Percentiles rank a stretch among this genome's conserved stretches.
These are phyloP conservation scores for Pomacea maculata DNA, from an alignment of 1,140 invertebrate species.

Conservation along the genomic window DNA sequence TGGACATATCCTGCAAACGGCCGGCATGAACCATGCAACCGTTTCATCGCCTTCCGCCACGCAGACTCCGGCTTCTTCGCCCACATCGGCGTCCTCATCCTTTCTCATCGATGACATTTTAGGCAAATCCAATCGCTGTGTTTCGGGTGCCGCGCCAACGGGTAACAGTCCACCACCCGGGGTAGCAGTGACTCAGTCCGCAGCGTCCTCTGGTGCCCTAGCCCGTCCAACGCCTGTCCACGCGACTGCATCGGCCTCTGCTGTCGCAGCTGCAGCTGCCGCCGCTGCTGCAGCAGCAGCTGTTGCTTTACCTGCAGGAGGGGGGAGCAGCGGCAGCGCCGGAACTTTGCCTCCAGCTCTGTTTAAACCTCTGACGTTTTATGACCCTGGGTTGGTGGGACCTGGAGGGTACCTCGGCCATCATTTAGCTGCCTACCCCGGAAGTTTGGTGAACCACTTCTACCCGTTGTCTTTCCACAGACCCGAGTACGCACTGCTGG, in stretches of 20 bases:
- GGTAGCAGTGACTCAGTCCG: background rate
- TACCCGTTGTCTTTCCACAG: conserved; percentile 15
- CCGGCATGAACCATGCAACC: background rate
- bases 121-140: background rate
- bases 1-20: background rate
- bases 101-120: conserved; percentile 23
- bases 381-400: conserved; percentile 8
- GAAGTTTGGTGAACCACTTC: background rate
- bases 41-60: background rate
- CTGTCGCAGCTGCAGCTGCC: conserved; percentile 7
- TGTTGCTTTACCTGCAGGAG: background rate
- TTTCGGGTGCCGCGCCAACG: background rate
- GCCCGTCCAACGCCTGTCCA: conserved; percentile 18
- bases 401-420: conserved; percentile 16
- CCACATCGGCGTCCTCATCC: conserved; percentile 6
- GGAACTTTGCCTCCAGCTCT: conserved; percentile 3
- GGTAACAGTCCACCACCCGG: background rate
- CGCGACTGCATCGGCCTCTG: background rate
- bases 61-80: background rate
- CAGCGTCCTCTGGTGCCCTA: background rate
- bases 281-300: conserved; percentile 20
- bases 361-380: conserved; percentile 21
- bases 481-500: conserved; percentile 14
- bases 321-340: background rate
- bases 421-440: conserved; percentile 6